phyloP scores from a whole-genome alignment of 2,888 invertebrate species.

The Drosophila leonis region DNA sequence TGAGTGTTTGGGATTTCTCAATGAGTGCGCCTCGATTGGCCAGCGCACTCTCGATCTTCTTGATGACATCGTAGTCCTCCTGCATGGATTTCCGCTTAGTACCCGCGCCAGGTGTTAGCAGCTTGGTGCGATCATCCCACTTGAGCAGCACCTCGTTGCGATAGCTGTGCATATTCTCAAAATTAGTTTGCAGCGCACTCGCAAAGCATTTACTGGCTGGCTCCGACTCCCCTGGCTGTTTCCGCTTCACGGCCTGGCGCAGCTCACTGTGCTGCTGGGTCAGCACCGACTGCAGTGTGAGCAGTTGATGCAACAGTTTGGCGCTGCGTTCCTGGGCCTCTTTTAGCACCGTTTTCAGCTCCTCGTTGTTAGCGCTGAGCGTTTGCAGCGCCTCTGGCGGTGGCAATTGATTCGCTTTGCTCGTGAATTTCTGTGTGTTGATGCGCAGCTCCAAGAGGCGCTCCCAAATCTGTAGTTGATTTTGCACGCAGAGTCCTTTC shows the following conservation, averaged over 20 bases:
- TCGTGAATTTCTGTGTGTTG: conserved; percentile 92
- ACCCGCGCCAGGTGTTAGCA: conserved; percentile 88
- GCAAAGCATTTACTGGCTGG: conserved; percentile 83
- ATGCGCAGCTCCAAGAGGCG: conserved; percentile 94
- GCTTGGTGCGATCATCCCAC: conserved; percentile 97
- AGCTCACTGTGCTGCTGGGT: conserved; percentile 90
- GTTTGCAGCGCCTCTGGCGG: conserved; percentile 86
- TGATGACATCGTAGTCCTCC: conserved; percentile 86
- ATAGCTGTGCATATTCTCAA: conserved; percentile 88
- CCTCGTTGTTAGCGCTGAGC: conserved; percentile 85
- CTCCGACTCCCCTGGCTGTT: conserved; percentile 35
- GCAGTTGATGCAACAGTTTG: conserved; percentile 88
- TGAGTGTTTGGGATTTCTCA: conserved; percentile 91
- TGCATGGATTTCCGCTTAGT: conserved; percentile 86
- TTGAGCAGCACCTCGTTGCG: conserved; percentile 94
- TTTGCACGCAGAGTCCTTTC: conserved; percentile 89
- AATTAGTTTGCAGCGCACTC: conserved; percentile 86
- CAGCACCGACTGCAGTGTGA: conserved; percentile 88
- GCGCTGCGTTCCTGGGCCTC: conserved; percentile 85
- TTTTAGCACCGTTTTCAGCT: conserved; percentile 85
- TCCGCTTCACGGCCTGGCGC: conserved; percentile 85
- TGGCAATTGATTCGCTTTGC: conserved; percentile 92
- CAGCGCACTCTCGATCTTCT: conserved; percentile 94
- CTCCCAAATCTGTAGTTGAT: conserved; percentile 93
- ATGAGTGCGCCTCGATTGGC: conserved; percentile 91